These are phyloP conservation scores for Indicator maculatus DNA, from an alignment of 2,113 vertebrate genomes.

Conservation along the genomic window DNA sequence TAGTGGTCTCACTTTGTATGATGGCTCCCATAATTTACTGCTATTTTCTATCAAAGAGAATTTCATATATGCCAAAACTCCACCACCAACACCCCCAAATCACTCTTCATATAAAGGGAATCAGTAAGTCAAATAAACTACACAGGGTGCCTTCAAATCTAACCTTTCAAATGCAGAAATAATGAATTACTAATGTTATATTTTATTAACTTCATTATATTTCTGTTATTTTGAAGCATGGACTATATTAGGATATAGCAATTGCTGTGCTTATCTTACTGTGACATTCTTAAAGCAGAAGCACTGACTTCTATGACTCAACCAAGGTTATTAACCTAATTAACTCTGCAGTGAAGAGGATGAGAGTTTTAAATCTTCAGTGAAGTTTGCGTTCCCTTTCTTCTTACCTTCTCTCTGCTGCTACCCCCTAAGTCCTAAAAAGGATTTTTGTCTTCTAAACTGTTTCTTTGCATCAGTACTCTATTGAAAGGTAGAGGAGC, in stretches of 20 bases:
- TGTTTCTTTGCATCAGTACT: background rate
- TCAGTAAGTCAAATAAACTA: background rate
- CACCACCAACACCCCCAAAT: too few relatives aligned
- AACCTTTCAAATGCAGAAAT: background rate
- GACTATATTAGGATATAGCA: background rate
- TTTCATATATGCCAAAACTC: background rate
- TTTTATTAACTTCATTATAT: background rate
- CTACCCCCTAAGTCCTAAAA: background rate
- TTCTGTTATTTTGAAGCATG: background rate
- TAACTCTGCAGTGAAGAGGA: background rate
- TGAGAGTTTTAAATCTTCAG: background rate
- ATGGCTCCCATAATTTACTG: background rate
- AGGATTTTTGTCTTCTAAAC: background rate
- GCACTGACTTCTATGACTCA: background rate
- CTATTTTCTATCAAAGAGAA: background rate
- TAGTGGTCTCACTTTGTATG: background rate
- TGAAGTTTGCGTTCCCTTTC: background rate
- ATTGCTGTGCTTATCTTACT: background rate
- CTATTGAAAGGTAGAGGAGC: background rate
- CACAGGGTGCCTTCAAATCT: background rate
- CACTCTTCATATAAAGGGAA: background rate
- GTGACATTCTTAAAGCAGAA: background rate
- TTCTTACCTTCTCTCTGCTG: rapidly evolving
- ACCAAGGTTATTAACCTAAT: background rate
- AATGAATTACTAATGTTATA: background rate